Evolutionary conservation across 2,797 vertebrate genomes (phyloP), one percentile per base, ranked within the genome.

Genomic region (Myripristis jacobus): DNA sequence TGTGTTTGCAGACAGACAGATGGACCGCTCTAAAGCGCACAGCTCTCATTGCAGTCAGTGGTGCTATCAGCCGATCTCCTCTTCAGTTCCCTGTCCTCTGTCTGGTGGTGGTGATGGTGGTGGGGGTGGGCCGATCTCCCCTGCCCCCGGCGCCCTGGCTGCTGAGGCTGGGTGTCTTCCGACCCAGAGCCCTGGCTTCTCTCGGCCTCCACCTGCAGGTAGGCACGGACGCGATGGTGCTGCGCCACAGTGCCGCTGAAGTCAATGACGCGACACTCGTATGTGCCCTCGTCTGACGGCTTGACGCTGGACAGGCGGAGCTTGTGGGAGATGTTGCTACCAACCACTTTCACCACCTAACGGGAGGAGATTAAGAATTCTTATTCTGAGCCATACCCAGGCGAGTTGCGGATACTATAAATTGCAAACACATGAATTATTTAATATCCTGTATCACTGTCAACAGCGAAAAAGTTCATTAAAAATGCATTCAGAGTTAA

Each of bases 271-370:
- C 94, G 94, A 77, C 97, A 98, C 89, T 99, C 97, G 2, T 99
- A 98, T 0, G 93, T 96, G 63, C 97, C 97, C 84, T 98, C 96
- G 8, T 98, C 97, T 1, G 96, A 91, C 6, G 94, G 93, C 88
- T 96, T 97, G 85, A 98, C 92, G 41, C 93, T 94, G 55, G 97
- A 98, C 75, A 99, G 94, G 50, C 97, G 96, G 77, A 99, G 95
- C 91, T 97, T 97, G 93, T 99, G 97, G 41, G 97, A 98, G 90
- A 99, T 98, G 94, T 99, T 98, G 94, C 96, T 97, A 83, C 97
- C 96, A 0, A 95, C 96, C 64, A 99, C 97, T 88, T 98, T 98
- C 70, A 99, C 97, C 86, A 98, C 97, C 97, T 98, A 84, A 46
- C 5, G 18, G 4, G 27, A 70, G 55, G 62, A 68, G 11, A 62